Conservation (phyloP, 2,797 vertebrate genomes). For the Buceros bicornis region DNA sequence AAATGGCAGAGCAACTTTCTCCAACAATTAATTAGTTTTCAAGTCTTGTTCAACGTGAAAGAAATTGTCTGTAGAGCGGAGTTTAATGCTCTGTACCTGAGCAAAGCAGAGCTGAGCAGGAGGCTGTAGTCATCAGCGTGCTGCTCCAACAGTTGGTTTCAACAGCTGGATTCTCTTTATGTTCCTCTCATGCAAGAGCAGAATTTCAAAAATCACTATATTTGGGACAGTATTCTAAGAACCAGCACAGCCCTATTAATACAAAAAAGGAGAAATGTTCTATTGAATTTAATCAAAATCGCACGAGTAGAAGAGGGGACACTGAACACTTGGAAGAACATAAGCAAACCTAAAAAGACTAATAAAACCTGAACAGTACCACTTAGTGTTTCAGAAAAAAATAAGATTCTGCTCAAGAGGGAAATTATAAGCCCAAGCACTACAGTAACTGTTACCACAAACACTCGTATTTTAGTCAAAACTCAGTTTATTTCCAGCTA, state of each 20-base stretch:
- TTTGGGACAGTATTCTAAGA: background rate
- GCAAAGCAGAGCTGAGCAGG: background rate
- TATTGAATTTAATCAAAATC: background rate
- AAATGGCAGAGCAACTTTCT: background rate
- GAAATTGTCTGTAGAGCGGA: background rate
- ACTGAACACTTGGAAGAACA: background rate
- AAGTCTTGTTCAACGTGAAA: background rate
- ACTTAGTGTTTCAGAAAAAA: background rate
- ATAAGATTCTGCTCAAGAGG: background rate
- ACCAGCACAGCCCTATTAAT: background rate
- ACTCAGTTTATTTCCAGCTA: conserved; percentile 1
- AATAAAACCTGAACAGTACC: background rate
- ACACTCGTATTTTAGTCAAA: background rate
- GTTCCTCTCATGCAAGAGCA: background rate
- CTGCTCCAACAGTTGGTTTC: background rate
- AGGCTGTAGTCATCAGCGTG: background rate
- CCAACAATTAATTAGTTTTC: background rate
- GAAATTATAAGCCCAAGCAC: background rate
- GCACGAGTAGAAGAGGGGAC: background rate
- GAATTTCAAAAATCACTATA: background rate
- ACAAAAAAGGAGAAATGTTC: background rate
- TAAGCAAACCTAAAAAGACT: background rate
- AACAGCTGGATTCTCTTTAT: background rate
- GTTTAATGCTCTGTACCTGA: background rate
- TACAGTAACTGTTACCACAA: background rate